Evolutionary conservation across 2,113 vertebrate species (phyloP).

Genomic region (Echinops telfairi): DNA sequence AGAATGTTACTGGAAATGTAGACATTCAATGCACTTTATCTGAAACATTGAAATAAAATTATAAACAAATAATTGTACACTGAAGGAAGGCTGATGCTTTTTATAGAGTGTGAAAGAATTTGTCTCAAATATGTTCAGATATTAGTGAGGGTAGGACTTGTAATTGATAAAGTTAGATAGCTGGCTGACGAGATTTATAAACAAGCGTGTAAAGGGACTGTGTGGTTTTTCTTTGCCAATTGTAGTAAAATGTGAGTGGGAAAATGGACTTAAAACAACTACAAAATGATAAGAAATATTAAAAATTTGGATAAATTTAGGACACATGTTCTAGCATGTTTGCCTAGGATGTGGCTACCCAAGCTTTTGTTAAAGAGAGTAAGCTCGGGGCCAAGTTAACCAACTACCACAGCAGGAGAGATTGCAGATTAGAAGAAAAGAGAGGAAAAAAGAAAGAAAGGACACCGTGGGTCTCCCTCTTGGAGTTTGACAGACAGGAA

Average conservation of each 20-base stretch:
- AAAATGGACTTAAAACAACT: neutral
- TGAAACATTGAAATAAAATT: neutral
- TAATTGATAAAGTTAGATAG: neutral
- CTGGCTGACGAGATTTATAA: neutral
- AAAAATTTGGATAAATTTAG: neutral
- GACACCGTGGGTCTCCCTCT: neutral
- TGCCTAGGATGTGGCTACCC: neutral
- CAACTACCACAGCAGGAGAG: neutral
- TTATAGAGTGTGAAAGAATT: neutral
- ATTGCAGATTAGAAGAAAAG: neutral
- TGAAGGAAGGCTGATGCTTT: neutral
- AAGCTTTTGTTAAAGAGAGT: neutral
- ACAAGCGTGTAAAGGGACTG: neutral
- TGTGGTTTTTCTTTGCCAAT: neutral
- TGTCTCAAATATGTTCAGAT: neutral
- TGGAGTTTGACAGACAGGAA: neutral
- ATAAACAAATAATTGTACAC: neutral
- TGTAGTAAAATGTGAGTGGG: neutral
- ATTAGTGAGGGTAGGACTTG: neutral
- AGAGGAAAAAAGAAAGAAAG: neutral
- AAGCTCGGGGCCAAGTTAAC: neutral
- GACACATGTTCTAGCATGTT: neutral
- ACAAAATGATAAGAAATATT: neutral
- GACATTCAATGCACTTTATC: neutral
- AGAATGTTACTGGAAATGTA: neutral